phyloP scores from a whole-genome alignment of 1,140 invertebrate genomes.

The Cotesia glomerata region DNA sequence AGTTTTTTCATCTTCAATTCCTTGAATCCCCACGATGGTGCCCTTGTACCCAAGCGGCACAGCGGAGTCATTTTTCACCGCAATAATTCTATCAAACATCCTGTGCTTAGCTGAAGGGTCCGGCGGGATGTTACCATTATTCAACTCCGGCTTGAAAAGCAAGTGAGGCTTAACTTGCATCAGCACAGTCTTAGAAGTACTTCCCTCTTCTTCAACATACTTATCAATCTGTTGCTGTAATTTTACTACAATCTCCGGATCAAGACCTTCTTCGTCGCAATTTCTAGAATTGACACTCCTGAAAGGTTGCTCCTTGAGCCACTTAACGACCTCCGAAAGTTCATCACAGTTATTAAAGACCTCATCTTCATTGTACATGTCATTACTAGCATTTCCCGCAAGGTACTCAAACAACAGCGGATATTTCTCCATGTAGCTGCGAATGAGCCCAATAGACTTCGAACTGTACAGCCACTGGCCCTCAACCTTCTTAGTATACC shows the following conservation, averaged over 20 bases:
- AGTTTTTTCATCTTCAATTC: slow-evolving; percentile 63
- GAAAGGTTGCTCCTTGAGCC: slow-evolving; percentile 75
- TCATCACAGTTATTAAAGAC: slow-evolving; percentile 67
- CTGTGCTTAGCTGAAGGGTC: slow-evolving; percentile 71
- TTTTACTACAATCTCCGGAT: slow-evolving; percentile 70
- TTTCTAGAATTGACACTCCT: slow-evolving; percentile 65
- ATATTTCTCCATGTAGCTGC: slow-evolving; percentile 73
- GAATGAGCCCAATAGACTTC: slow-evolving; percentile 76
- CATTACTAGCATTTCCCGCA: slow-evolving; percentile 56
- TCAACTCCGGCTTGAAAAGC: slow-evolving; percentile 61
- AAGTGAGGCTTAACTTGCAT: slow-evolving; percentile 83
- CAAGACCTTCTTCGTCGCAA: slow-evolving; percentile 74
- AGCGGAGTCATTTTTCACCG: slow-evolving; percentile 73
- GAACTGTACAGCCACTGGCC: slow-evolving; percentile 82
- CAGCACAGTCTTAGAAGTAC: slow-evolving; percentile 64
- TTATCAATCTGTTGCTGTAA: slow-evolving; percentile 69
- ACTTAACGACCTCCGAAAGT: slow-evolving; percentile 69
- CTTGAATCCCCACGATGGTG: slow-evolving; percentile 77
- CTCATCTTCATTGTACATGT: slow-evolving; percentile 72
- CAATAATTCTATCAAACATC: slow-evolving; percentile 85
- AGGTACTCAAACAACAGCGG: slow-evolving; percentile 77
- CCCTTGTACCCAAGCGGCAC: slow-evolving; percentile 84
- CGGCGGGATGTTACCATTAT: slow-evolving; percentile 59
- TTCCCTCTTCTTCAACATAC: slow-evolving; percentile 42
- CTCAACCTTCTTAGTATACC: slow-evolving; percentile 78